Evolutionary conservation across 2,113 vertebrate genomes (phyloP).

Genomic region (Tetrao urogallus): DNA sequence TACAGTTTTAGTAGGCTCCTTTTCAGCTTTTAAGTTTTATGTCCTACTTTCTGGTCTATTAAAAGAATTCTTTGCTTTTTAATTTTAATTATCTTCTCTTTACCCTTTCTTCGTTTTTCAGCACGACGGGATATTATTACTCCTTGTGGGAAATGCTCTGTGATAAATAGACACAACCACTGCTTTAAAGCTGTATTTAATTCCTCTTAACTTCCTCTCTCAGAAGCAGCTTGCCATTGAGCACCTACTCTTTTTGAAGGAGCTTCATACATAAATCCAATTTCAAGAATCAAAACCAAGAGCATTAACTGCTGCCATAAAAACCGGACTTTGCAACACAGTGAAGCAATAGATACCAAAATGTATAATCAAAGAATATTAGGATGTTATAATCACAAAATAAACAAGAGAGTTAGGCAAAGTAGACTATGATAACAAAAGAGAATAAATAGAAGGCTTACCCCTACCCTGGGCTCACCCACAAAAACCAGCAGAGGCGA

Average conservation of each 20-base stretch:
- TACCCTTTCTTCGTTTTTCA: conserved; percentile 8
- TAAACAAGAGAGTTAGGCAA: no score
- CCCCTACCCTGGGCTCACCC: no score
- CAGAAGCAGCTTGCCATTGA: not conserved
- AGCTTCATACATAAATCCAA: conserved; percentile 15
- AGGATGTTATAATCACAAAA: no score
- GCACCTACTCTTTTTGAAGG: not conserved
- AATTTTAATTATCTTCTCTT: conserved; percentile 23
- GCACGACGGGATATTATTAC: not conserved
- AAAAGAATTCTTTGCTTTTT: not conserved
- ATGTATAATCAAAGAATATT: no score
- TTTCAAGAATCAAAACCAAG: not conserved
- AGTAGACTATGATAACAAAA: no score
- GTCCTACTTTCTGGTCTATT: conserved; percentile 12
- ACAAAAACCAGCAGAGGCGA: no score
- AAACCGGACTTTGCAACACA: not conserved
- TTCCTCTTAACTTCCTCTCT: not conserved
- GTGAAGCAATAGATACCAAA: not conserved
- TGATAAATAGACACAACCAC: not conserved
- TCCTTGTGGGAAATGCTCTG: not conserved
- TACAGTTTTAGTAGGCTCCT: not conserved
- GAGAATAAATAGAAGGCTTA: no score
- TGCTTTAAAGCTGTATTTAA: conserved; percentile 16
- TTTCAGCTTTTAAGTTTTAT: not conserved
- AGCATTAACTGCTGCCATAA: not conserved